Evolutionary conservation across 2,113 vertebrate genomes (phyloP).

Genomic region (Nycticebus coucang): DNA sequence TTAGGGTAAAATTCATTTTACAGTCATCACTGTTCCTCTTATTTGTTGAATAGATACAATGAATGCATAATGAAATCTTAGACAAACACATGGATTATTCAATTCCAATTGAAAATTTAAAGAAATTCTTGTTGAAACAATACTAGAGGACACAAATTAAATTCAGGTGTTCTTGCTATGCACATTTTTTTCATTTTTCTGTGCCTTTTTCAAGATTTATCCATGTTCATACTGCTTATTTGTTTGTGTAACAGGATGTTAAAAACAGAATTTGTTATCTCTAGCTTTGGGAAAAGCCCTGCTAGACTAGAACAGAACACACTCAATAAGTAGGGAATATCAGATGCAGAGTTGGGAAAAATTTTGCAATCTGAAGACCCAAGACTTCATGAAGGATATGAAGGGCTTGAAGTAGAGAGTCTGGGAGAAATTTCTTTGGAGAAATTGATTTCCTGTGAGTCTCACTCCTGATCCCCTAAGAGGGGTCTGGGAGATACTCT

Average conservation of each 20-base stretch:
- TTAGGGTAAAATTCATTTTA: not conserved
- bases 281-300: not conserved
- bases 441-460: not conserved
- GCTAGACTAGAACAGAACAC: not conserved
- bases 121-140: not conserved
- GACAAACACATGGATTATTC: not conserved
- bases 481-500: not conserved
- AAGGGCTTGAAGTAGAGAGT: not conserved
- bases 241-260: not conserved
- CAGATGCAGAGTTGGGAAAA: not conserved
- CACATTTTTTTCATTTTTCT: not conserved
- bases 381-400: not conserved
- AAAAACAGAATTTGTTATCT: not conserved
- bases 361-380: not conserved
- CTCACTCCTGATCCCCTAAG: not conserved
- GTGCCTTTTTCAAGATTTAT: not conserved
- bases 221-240: not conserved
- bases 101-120: not conserved
- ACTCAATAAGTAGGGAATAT: not conserved
- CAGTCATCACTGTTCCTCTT: not conserved
- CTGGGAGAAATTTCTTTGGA: not conserved
- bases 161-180: not conserved
- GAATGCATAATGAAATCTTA: not conserved
- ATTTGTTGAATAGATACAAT: not conserved
- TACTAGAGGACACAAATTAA: not conserved